A percentile compares a stretch with the other conserved stretches of the same genome.
These are phyloP conservation scores for Xenopus borealis DNA, from an alignment of 2,113 vertebrate genomes.

Conservation along the genomic window DNA sequence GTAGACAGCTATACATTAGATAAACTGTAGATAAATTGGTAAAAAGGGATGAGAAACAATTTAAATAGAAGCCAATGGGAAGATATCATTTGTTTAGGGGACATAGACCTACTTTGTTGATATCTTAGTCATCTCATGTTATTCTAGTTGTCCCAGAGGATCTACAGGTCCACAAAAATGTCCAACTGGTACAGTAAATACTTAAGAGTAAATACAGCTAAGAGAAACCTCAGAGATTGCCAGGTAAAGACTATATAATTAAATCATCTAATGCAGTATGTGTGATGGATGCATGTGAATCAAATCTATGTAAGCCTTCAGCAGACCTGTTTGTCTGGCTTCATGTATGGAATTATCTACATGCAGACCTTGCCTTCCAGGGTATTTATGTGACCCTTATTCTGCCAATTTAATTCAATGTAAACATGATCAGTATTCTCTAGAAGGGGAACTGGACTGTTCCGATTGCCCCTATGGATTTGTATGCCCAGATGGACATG, in stretches of 20 bases:
- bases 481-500: constrained; percentile 66
- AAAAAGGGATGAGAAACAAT: too few species aligned
- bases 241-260: constrained; percentile 60
- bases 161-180: constrained; percentile 65
- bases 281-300: too few species aligned
- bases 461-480: constrained; percentile 66
- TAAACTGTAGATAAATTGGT: too few species aligned
- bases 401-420: constrained; percentile 63
- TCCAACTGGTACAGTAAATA: constrained; percentile 65
- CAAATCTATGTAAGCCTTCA: background rate
- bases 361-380: constrained; percentile 73
- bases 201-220: constrained; percentile 62
- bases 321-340: constrained; percentile 73
- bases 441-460: constrained; percentile 70
- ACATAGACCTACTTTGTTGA: too few species aligned
- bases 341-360: constrained; percentile 69
- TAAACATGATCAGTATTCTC: constrained; percentile 67
- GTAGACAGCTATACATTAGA: too few species aligned
- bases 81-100: too few species aligned
- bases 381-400: constrained; percentile 66
- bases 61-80: too few species aligned
- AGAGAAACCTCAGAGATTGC: constrained; percentile 59
- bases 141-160: constrained; percentile 68
- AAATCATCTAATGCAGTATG: background rate
- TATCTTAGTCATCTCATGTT: background rate